Conservation (phyloP, 2,113 vertebrate species). For the Marcusenius ussheri region DNA sequence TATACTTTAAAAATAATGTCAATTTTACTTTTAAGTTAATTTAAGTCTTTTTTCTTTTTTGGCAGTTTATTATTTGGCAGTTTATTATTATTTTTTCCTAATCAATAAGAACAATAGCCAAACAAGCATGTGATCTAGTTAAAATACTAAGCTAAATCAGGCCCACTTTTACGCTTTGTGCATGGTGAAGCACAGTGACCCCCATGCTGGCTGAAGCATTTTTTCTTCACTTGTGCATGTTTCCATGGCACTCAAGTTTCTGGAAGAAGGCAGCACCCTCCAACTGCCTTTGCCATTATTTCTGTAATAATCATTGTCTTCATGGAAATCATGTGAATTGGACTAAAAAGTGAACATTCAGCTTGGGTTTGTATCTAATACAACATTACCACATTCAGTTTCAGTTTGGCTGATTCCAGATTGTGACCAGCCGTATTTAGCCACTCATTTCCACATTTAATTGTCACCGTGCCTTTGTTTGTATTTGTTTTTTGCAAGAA, state of each 20-base stretch:
- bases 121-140: neutral
- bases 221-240: neutral
- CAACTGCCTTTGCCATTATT: neutral
- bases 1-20: neutral
- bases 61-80: neutral
- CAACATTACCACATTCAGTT: neutral
- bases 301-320: neutral
- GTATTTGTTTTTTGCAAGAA: neutral
- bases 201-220: neutral
- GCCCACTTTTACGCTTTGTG: neutral
- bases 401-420: neutral
- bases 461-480: neutral
- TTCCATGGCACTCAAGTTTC: neutral
- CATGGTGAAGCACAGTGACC: neutral
- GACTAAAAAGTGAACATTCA: neutral
- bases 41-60: neutral
- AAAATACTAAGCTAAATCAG: neutral
- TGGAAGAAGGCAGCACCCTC: neutral
- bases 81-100: neutral
- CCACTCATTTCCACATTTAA: neutral
- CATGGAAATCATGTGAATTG: neutral
- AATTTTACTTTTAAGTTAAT: neutral
- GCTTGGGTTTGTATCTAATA: neutral
- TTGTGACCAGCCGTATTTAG: neutral
- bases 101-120: neutral